These are phyloP conservation scores for Cossypha dichroa DNA, from an alignment of 2,797 vertebrate genomes.

Conservation along the genomic window DNA sequence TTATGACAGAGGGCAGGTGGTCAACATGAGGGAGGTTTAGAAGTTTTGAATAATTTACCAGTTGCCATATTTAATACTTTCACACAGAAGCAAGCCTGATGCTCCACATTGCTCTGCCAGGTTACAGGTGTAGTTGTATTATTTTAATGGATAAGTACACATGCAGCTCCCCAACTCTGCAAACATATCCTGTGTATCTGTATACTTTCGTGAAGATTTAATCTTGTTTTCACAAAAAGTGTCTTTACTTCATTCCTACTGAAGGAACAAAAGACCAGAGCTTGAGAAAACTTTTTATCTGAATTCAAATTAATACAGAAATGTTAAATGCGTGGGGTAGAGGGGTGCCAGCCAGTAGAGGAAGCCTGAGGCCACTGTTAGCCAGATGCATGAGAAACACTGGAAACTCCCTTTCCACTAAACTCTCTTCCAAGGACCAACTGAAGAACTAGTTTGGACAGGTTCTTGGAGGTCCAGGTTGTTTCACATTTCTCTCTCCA, in stretches of 20 bases:
- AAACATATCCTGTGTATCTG: background rate
- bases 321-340: background rate
- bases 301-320: background rate
- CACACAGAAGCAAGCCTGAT: background rate
- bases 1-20: background rate
- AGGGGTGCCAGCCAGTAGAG: background rate
- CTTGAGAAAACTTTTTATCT: background rate
- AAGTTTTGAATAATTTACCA: background rate
- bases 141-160: background rate
- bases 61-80: background rate
- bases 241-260: background rate
- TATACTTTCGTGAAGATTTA: background rate
- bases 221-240: background rate
- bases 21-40: background rate
- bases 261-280: background rate
- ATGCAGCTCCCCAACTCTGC: background rate
- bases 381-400: background rate
- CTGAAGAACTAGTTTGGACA: constrained; percentile 10
- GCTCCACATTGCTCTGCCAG: background rate
- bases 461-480: background rate
- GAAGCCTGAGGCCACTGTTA: constrained; percentile 33
- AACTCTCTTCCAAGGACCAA: background rate
- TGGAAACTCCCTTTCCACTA: constrained; percentile 48
- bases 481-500: background rate
- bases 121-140: background rate